These are phyloP conservation scores for Eublepharis macularius DNA, from an alignment of 2,113 vertebrate species.

Conservation along the genomic window DNA sequence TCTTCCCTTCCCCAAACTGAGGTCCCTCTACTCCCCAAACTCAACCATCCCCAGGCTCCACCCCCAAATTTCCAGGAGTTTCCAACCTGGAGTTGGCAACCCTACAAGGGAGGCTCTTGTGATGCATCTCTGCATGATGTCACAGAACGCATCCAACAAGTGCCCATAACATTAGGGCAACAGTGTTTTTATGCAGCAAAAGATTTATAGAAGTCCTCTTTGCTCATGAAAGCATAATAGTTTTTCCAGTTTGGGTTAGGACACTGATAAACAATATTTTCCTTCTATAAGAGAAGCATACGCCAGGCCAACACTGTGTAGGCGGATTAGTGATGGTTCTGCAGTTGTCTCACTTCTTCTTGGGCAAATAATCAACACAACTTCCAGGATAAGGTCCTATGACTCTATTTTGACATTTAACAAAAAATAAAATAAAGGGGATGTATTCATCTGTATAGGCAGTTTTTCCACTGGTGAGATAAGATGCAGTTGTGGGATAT, in stretches of 20 bases:
- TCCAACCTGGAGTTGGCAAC: too few relatives aligned
- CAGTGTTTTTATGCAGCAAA: not conserved
- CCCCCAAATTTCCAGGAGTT: too few relatives aligned
- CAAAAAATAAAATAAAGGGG: not conserved
- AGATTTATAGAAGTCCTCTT: not conserved
- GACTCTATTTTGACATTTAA: not conserved
- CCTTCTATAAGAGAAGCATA: not conserved
- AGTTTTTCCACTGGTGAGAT: not conserved
- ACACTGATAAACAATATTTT: not conserved
- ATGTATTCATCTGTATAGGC: not conserved
- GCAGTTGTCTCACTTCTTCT: not conserved
- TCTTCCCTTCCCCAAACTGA: too few relatives aligned
- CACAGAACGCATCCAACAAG: not conserved
- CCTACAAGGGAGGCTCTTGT: too few relatives aligned
- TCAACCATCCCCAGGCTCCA: too few relatives aligned
- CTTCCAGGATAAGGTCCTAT: not conserved
- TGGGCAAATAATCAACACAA: not conserved
- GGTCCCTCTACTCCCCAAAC: too few relatives aligned
- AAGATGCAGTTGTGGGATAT: not conserved
- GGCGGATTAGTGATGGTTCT: not conserved
- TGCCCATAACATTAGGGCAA: not conserved
- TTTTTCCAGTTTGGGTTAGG: not conserved
- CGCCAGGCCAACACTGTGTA: not conserved
- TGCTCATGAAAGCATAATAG: not conserved
- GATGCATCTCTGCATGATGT: not conserved